These are phyloP conservation scores for Petrocephalus microphthalmus DNA, from an alignment of 2,113 vertebrate genomes.

Conservation along the genomic window DNA sequence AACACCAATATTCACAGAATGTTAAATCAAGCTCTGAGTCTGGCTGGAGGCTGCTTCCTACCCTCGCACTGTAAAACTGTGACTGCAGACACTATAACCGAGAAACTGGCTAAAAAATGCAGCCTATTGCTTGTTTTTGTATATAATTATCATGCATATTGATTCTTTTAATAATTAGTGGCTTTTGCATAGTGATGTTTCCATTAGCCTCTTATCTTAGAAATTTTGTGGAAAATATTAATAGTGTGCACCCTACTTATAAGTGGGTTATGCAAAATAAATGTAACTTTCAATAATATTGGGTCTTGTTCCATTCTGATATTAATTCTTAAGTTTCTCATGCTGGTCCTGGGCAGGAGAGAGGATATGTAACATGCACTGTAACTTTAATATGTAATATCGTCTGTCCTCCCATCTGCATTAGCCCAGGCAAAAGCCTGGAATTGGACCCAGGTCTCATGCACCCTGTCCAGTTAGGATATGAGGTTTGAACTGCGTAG, in stretches of 20 bases:
- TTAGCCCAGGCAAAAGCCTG: background rate
- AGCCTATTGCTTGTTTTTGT: background rate
- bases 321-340: background rate
- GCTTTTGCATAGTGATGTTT: background rate
- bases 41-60: background rate
- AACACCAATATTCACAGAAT: background rate
- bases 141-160: background rate
- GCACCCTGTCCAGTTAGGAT: background rate
- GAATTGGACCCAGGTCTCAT: background rate
- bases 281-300: background rate
- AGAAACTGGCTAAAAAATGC: background rate
- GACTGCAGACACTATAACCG: background rate
- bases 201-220: background rate
- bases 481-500: background rate
- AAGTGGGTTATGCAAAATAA: background rate
- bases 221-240: background rate
- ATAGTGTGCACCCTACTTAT: background rate
- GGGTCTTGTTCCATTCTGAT: background rate
- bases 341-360: background rate
- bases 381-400: background rate
- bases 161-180: background rate
- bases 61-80: background rate
- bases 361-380: background rate
- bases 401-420: background rate
- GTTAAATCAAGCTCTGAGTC: background rate